Base-by-base conservation (phyloP, 2,888 invertebrate species). In the Chloromyia formosa region DNA sequence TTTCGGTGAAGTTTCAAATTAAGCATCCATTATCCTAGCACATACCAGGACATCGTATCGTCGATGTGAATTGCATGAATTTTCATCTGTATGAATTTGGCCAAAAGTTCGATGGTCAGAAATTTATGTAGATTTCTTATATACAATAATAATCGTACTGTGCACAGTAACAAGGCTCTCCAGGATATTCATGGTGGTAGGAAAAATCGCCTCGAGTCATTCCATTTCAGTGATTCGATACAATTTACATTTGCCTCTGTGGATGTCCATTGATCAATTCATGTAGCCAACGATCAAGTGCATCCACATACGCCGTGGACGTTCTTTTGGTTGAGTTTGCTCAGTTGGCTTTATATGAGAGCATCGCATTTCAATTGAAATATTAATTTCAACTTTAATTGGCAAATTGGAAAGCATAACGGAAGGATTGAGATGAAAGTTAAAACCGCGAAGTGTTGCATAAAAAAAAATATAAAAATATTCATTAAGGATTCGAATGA, bases 361-460 rank as follows among this genome's bases (percentile, higher is more conserved):
- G 5, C 22, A 23, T 62, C 49, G n/a, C 42, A 5, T 23, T 61
- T 27, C 16, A n/a, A 58, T 27, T 23, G 62, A 53, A 73, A 73
- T 62, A 62, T 16, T 73, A 73, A 73, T 73, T 73, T 73, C 42
- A 49, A 62, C 42, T 61, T 61, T 73, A 60, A 62, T 62, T 73
- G 23, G 49, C 58, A 22, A 62, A 62, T 35, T 73, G 23, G 62
- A 62, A 60, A 62, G 12, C 22, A 40, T 49, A 23, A 72, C 27
- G 16, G 58, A 23, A 54, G 9, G 22, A 68, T 16, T 2, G 45
- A 45, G 16, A 10, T 14, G 45, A 42, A 16, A 53, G 4, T 16
- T 53, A 10, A 14, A 53, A 7, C 2, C 18, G 10, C 20, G 1
- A 56, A 16, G 9, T 16, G 16, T 20, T 20, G 16, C 14, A 12